Conservation (phyloP, 2,888 invertebrate species). For the Brachyptera putata region DNA sequence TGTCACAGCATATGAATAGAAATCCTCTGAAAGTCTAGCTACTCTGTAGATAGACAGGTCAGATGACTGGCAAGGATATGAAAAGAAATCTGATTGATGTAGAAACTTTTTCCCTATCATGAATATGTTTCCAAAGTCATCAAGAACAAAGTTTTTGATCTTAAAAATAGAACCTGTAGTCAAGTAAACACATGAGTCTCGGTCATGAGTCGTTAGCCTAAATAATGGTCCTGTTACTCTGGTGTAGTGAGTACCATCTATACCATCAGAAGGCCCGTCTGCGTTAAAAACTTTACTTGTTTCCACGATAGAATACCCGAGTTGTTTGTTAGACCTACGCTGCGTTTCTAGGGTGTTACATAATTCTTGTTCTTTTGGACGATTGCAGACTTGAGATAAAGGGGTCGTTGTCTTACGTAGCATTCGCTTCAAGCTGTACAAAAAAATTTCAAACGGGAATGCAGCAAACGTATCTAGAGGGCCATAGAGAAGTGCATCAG, state of each 20-base stretch:
- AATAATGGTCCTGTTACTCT: background rate
- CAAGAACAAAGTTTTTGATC: background rate
- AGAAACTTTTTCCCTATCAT: background rate
- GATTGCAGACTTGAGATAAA: slow-evolving; percentile 20
- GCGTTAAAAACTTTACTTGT: background rate
- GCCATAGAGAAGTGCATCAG: slow-evolving; percentile 34
- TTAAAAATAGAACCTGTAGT: background rate
- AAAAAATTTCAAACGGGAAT: slow-evolving; percentile 36
- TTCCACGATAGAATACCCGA: too few relatives aligned
- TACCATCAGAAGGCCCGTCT: background rate
- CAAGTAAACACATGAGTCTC: background rate
- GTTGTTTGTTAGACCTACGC: background rate
- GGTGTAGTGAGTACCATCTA: background rate
- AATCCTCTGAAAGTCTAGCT: background rate
- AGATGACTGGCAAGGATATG: background rate
- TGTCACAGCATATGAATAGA: too few relatives aligned
- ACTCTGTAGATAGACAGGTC: background rate
- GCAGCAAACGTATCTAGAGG: slow-evolving; percentile 33
- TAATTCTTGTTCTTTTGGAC: background rate
- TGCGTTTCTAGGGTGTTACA: background rate
- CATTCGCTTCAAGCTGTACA: slow-evolving; percentile 27
- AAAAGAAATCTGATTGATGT: background rate
- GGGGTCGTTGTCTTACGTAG: slow-evolving; percentile 25
- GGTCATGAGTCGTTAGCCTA: background rate
- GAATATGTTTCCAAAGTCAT: background rate